phyloP scores from a whole-genome alignment of 1,140 invertebrate genomes.

The Caenorhabditis latens region DNA sequence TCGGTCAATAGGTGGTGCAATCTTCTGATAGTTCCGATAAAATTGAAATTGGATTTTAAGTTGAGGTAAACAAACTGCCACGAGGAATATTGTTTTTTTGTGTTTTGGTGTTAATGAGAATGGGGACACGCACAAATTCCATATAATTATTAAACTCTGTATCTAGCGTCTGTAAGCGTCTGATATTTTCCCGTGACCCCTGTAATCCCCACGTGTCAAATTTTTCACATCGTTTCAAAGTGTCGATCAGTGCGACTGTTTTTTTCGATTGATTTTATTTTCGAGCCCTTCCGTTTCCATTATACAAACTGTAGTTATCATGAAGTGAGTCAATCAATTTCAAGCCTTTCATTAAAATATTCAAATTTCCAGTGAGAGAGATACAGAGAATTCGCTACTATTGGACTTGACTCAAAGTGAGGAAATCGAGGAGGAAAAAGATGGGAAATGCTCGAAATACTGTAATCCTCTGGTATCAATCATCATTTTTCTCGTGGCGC shows the following conservation, averaged over 20 bases:
- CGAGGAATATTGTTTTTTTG: no score
- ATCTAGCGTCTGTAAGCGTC: no score
- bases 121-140: no score
- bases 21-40: no score
- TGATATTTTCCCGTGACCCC: no score
- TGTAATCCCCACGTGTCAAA: no score
- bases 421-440: background rate
- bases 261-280: background rate
- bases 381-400: constrained; percentile 28
- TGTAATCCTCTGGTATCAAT: constrained; percentile 11
- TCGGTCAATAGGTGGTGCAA: no score
- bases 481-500: background rate
- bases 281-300: background rate
- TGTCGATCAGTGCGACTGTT: background rate
- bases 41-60: no score
- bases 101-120: no score
- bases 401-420: background rate
- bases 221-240: no score
- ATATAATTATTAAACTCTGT: no score
- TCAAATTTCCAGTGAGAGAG: constrained; percentile 5
- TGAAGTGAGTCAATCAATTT: background rate
- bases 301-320: constrained; percentile 39
- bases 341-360: background rate
- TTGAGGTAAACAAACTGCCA: no score
- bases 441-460: background rate